Conservation (phyloP, 2,113 vertebrate genomes). For the Sylvia atricapilla region DNA sequence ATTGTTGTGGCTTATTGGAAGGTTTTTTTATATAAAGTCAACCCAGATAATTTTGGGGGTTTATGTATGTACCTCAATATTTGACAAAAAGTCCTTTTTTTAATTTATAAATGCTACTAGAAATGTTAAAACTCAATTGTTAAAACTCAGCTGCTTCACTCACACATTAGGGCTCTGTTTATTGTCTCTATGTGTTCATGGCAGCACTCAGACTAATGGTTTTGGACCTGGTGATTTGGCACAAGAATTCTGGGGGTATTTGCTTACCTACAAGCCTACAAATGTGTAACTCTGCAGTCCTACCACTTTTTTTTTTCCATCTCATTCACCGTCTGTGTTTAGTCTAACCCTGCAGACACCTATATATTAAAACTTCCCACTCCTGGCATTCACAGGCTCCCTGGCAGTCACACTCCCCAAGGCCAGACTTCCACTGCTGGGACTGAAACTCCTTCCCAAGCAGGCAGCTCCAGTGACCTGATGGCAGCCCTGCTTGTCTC, state of each 20-base stretch:
- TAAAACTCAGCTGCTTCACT: neutral
- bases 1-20: neutral
- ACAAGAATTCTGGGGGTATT: neutral
- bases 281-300: neutral
- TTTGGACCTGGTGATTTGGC: neutral
- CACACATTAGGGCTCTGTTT: neutral
- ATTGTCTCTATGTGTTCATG: neutral
- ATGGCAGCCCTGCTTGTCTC: fast-evolving
- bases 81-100: neutral
- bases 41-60: neutral
- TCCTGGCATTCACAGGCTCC: fast-evolving
- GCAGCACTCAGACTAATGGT: neutral
- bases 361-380: neutral
- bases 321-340: neutral
- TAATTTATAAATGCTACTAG: neutral
- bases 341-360: neutral
- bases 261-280: neutral
- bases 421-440: neutral
- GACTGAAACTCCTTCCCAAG: fast-evolving
- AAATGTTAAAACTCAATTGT: neutral
- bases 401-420: neutral
- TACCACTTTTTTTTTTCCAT: neutral
- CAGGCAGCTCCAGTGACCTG: fast-evolving
- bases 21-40: neutral
- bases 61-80: neutral